Evolutionary conservation across 1,140 invertebrate genomes (phyloP), one percentile per base, ranked within the genome.

Genomic region (Hetaerina americana): DNA sequence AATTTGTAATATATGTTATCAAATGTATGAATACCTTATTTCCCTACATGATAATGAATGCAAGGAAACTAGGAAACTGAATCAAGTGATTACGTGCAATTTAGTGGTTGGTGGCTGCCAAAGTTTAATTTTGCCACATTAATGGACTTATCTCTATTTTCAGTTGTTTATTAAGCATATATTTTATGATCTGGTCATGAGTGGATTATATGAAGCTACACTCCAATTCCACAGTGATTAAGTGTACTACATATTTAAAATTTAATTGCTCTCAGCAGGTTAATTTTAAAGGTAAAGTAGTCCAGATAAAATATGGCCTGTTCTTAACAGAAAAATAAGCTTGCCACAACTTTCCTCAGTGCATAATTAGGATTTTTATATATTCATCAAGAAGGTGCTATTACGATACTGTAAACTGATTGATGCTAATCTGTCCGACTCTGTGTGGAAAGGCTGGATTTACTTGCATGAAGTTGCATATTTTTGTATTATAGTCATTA

Each of bases 401-500:
- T 57, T n/a, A 18, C 40, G 15, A 18, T 57, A 57, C n/a, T n/a
- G n/a, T 57, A n/a, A 10, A 57, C 15, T 57, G 15, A 57, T 5
- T 57, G 10, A 5, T 57, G 40, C 40, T 18, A 57, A 57, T n/a
- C 2, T 57, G 40, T 18, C 15, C 15, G 2, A 57, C 22, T 57
- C 10, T 5, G 40, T n/a, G 22, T 57, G 22, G 15, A 5, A 5
- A 12, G 40, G 2, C 15, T 57, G 10, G 22, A 57, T 5, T 57
- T 40, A 8, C 31, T 57, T 10, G 3, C 15, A 57, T 18, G 22
- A n/a, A 57, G 40, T 57, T 57, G 40, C 40, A 57, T 57, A 57
- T 57, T 57, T 57, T 57, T 57, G 40, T 57, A 57, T n/a, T 57
- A 57, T 57, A 57, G 40, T 57, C 40, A n/a, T 57, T 57, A 57